Percentiles rank a stretch among this genome's conserved stretches.
phyloP scores from a whole-genome alignment of 1,140 invertebrate species.

The Nomia melanderi region DNA sequence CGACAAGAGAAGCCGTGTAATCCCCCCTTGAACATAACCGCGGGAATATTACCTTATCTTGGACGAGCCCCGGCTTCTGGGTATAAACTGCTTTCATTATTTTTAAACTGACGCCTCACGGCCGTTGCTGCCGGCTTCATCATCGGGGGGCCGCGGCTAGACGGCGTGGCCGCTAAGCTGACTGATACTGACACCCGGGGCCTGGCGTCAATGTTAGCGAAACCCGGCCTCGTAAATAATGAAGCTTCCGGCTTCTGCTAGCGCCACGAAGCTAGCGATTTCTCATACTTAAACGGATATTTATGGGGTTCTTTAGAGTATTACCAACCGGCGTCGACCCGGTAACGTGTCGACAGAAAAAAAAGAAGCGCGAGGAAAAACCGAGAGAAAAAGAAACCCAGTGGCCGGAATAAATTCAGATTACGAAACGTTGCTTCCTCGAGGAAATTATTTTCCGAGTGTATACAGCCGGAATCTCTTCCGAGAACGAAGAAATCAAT shows the following conservation, averaged over 20 bases:
- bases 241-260: background rate
- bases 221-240: constrained; percentile 25
- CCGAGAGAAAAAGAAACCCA: too few relatives aligned
- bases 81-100: constrained; percentile 17
- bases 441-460: too few relatives aligned
- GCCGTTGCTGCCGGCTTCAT: constrained; percentile 10
- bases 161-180: background rate
- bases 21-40: background rate
- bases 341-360: background rate
- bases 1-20: background rate
- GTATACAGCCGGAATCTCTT: too few relatives aligned
- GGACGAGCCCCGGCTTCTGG: background rate
- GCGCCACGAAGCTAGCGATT: background rate
- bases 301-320: constrained; percentile 14
- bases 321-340: background rate
- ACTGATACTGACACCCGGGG: constrained; percentile 13
- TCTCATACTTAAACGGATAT: background rate
- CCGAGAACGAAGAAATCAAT: too few relatives aligned
- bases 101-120: constrained; percentile 17
- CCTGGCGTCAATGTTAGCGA: background rate
- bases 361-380: background rate
- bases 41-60: constrained; percentile 19
- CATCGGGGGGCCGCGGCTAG: background rate
- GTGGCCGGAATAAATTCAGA: background rate
- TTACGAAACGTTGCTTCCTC: too few relatives aligned